phyloP scores from a whole-genome alignment of 1,140 invertebrate species.

The Reticulitermes speratus region DNA sequence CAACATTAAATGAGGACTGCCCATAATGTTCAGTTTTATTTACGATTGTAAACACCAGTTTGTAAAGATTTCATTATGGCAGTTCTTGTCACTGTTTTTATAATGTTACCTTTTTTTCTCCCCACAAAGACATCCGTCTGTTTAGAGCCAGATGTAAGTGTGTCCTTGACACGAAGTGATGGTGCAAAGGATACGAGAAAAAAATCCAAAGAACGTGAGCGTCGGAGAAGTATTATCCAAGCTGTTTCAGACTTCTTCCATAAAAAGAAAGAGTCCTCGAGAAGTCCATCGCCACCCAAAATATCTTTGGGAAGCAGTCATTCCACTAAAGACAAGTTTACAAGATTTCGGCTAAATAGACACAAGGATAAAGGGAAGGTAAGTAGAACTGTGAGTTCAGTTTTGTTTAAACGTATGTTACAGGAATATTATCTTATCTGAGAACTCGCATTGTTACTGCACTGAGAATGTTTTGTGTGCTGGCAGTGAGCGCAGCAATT shows the following conservation, averaged over 20 bases:
- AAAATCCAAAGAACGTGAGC: constrained; percentile 57
- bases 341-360: constrained; percentile 61
- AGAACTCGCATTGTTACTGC: no score
- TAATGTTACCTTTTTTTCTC: constrained; percentile 21
- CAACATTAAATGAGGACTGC: no score
- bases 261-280: constrained; percentile 53
- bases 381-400: constrained; percentile 35
- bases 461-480: no score
- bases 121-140: constrained; percentile 15
- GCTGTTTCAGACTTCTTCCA: constrained; percentile 77
- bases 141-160: background rate
- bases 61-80: no score
- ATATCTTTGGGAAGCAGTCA: constrained; percentile 31
- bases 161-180: background rate
- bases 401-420: background rate
- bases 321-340: constrained; percentile 51
- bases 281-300: constrained; percentile 45
- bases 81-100: background rate
- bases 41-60: no score
- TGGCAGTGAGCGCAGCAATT: no score
- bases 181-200: constrained; percentile 20
- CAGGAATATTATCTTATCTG: background rate
- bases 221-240: constrained; percentile 80
- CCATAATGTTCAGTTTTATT: no score
- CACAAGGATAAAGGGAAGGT: constrained; percentile 70